Base-by-base conservation (phyloP, 2,888 invertebrate species). In the Harpalus rubripes region DNA sequence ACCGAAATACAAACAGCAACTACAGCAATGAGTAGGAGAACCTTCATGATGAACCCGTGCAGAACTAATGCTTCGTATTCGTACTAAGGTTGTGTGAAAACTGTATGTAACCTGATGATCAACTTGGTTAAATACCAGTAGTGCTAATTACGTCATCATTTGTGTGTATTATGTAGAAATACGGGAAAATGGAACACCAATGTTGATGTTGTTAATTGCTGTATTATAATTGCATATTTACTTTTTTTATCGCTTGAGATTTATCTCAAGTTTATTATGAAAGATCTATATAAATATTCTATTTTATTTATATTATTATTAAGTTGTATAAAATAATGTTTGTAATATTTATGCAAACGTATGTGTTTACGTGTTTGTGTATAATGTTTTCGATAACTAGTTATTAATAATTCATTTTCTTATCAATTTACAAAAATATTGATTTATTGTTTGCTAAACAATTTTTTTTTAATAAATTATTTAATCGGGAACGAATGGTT, bases 171-270 rank as follows among this genome's bases (percentile, higher is more conserved):
- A 59, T 59, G 59, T 59, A n/a, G 26, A 63, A 63, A 26, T 26
- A 12, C 22, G 26, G 26, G 12, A 63, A 63, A 63, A 63, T 63
- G 26, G 63, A 63, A 63, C 59, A 59, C 7, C 63, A 10, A 63
- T 26, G 63, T 8, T 63, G 12, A 26, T 63, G 8, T 1, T 32
- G 3, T 63, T 63, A 63, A 63, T 63, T 63, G n/a, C 22, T 59
- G n/a, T 7, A 59, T 7, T 63, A 26, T 26, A 63, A 63, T 63
- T 63, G 26, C 63, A 26, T 63, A 63, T 63, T 63, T 63, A 63
- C 22, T 63, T 63, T 63, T 63, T 63, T 26, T 26, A 63, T 63
- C 63, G 26, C 63, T 10, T 26, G 26, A 63, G 59, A n/a, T 63
- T 26, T 59, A 59, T 56, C 56, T 56, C 56, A n/a, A n/a, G 15